Base-by-base conservation (phyloP, 2,888 invertebrate genomes). In the Cenopis cana region DNA sequence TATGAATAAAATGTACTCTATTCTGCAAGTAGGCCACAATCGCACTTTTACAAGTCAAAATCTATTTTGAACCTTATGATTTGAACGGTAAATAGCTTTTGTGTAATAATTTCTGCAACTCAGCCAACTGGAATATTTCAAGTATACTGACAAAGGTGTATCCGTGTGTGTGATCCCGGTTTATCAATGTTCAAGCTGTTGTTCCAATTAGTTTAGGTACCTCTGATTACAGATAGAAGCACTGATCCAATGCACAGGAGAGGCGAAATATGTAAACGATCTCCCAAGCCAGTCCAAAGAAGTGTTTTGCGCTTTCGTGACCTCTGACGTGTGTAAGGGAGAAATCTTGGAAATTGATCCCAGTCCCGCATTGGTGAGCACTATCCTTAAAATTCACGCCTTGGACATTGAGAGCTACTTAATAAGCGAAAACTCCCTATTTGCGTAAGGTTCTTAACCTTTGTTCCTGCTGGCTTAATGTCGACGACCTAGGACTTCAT, bases 241-340 rank as follows among this genome's bases (percentile, higher is more conserved):
- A 12, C 60, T 74, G 20, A 81, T 88, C 66, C 96, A 96, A 85
- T 94, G 94, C 77, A 91, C 95, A 62, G 96, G 97, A 0, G 96
- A 96, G 84, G 95, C 95, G 0, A 86, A 94, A 76, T 97, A 95
- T 82, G 88, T 94, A 0, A 95, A 95, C 78, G 97, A 97, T 79
- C 82, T 95, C 41, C 94, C 94, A 4, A 87, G 90, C 2, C 81
- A 88, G 17, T 89, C 93, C 0, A 94, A 95, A 79, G 96, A 97
- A 85, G 93, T 96, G 1, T 95, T 91, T 81, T 96, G 95, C 60
- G 95, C 95, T 0, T 95, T 96, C 77, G 96, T 96, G 0, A 85
- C 94, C 0, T 85, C 93, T 1, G 89, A 87, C 62, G 86, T 94
- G 74, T 82, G 94, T 70, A 89, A 84, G 74, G 96, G 96, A 1